These are phyloP conservation scores for Halisarca cf. caerulea DNA, from an alignment of 37 sponge, comb jelly and placozoan genomes.

Conservation along the genomic window DNA sequence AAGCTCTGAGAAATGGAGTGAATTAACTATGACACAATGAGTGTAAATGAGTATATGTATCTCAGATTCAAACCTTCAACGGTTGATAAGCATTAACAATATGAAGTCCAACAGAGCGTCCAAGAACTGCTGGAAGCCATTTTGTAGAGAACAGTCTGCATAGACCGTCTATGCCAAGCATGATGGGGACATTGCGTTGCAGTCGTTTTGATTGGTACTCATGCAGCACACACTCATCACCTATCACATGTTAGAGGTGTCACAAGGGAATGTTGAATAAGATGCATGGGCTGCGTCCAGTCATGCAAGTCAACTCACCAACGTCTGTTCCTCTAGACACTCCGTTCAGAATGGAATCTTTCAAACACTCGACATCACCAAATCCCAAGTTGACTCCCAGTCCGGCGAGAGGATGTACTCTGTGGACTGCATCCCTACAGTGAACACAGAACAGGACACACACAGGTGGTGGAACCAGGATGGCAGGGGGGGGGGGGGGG, in stretches of 20 bases:
- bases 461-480: neutral
- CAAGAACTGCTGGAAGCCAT: constrained; percentile 22
- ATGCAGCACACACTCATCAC: constrained; percentile 22
- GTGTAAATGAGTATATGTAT: too few relatives aligned
- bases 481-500: constrained; percentile 27
- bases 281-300: neutral
- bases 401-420: constrained; percentile 82
- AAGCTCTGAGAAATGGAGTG: neutral
- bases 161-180: constrained; percentile 50
- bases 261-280: neutral
- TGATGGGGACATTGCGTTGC: constrained; percentile 56
- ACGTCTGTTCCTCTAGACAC: constrained; percentile 50
- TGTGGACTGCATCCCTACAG: constrained; percentile 71
- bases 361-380: constrained; percentile 57
- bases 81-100: constrained; percentile 30
- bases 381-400: constrained; percentile 82
- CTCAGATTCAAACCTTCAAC: constrained; percentile 42
- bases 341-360: constrained; percentile 18
- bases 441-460: neutral
- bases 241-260: neutral
- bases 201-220: constrained; percentile 51
- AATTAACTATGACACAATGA: neutral
- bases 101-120: constrained; percentile 38
- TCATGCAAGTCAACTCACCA: constrained; percentile 35
- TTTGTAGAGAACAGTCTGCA: constrained; percentile 60